Evolutionary conservation across 2,888 invertebrate species (phyloP), one percentile per base, ranked within the genome.

Genomic region (Eurois occulta): DNA sequence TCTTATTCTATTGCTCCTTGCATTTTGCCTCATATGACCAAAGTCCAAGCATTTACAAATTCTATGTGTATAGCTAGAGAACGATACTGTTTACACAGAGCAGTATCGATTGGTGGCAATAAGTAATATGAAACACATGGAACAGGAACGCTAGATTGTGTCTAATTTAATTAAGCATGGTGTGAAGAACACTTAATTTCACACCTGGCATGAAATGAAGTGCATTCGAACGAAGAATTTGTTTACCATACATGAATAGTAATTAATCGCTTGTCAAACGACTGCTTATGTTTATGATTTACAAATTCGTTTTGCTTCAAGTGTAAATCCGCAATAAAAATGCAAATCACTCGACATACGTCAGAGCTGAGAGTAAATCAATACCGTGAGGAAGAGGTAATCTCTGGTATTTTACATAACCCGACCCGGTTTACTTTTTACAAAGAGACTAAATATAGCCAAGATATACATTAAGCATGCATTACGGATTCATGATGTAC

Each of bases 281-380:
- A 75, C 28, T 41, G n/a, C n/a, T n/a, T n/a, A 10, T 70, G 68
- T 64, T 60, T 72, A 68, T 24, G 38, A 82, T 70, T 76, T 55
- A 75, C 38, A 69, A 72, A 80, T 74, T 77, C 32, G 76, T 71
- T 77, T 66, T 67, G 58, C 35, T 75, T 32, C 64, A 65, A 35
- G 48, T 68, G 72, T 87, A 86, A 77, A 78, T 75, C 73, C 32
- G 64, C 52, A 83, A 86, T 83, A 81, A 88, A 82, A 77, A 87
- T 88, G 78, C 55, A 77, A 82, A 84, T 80, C 41, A 70, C 58
- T 78, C 28, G 28, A 69, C 68, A 67, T 67, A 74, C 70, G 75
- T 80, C 83, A 74, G 43, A 52, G 46, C 38, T 28, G 48, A 43
- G 43, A 65, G 66, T 72, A 74, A 68, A 88, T 81, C 77, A 79